Evolutionary conservation across 2,888 invertebrate genomes (phyloP).

Genomic region (Pseudeuparius sepicola): DNA sequence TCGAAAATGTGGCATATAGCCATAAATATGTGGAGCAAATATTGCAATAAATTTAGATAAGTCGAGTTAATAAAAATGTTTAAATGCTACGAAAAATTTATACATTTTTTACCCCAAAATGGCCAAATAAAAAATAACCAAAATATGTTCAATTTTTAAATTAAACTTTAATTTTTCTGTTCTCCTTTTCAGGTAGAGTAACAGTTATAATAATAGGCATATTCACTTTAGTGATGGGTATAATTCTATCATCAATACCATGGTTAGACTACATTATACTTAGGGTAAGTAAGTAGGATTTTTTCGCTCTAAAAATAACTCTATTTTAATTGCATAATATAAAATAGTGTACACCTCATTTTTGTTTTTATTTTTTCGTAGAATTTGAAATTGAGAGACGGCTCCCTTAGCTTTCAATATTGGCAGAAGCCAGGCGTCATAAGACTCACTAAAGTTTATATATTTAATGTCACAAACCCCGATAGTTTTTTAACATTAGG

Average conservation of each 20-base stretch:
- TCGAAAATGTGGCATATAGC: too few species aligned
- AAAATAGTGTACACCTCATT: too few species aligned
- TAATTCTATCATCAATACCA: conserved; percentile 74
- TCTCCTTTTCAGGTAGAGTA: conserved; percentile 65
- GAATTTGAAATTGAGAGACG: conserved; percentile 77
- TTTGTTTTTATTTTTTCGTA: conserved; percentile 39
- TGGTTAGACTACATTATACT: conserved; percentile 82
- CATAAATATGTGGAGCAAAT: too few species aligned
- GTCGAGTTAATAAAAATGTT: too few species aligned
- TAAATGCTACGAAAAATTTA: too few species aligned
- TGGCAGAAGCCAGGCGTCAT: conserved; percentile 83
- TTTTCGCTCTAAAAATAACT: conserved; percentile 5
- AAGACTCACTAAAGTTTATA: conserved; percentile 75
- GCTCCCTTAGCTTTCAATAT: conserved; percentile 76
- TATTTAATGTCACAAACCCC: conserved; percentile 81
- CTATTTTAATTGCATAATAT: conserved; percentile 2
- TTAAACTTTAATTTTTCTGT: neutral
- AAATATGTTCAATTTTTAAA: too few species aligned
- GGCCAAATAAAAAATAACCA: too few species aligned
- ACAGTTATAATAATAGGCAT: conserved; percentile 72
- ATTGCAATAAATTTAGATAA: too few species aligned
- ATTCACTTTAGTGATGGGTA: conserved; percentile 67
- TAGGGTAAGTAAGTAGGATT: conserved; percentile 61
- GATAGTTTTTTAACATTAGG: conserved; percentile 66
- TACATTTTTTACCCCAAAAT: too few species aligned